Evolutionary conservation across 2,113 vertebrate species (phyloP), one percentile per base, ranked within the genome.

Genomic region (Psilopsiagon aymara): DNA sequence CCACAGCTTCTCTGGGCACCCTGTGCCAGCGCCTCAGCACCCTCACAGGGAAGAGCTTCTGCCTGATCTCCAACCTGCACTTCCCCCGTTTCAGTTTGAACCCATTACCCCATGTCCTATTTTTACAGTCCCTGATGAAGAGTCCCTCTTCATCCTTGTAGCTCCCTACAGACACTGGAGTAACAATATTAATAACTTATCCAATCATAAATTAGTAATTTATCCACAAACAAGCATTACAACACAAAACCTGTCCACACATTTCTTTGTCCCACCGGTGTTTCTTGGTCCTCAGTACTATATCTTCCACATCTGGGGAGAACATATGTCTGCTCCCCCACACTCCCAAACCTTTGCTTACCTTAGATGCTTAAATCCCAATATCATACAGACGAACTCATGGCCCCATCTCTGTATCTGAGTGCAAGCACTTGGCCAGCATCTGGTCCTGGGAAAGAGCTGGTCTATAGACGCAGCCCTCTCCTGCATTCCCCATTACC

Each of bases 371-470:
- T n/a, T 27, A 51, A 51, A 81, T 35, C 6, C 35, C 15, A 24
- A 3, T 10, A 80, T 60, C 7, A 28, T 2, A 43, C 0, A 1
- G 80, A 44, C 6, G 51, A 21, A 35, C 35, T 1, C 7, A 47
- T 0, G 0, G 13, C 25, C 24, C 16, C 62, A 20, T 12, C 6
- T 2, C 5, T 17, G 2, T 3, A 18, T 17, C 17, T 0, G 0
- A 35, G 8, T 37, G 8, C 25, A 28, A 41, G 25, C 2, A 5
- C 73, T 33, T 14, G 7, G n/a, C 10, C 6, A 1, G 53, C 60
- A 75, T 49, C 51, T 33, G 35, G 8, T 39, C 7, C 15, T 13
- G 31, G 37, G 79, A 44, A 73, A 74, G 39, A 85, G 60, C 46
- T 21, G 27, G 24, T 28, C 23, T 57, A 86, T 24, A 64, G 90